phyloP scores from a whole-genome alignment of 2,888 invertebrate species.

The Rapana venosa region DNA sequence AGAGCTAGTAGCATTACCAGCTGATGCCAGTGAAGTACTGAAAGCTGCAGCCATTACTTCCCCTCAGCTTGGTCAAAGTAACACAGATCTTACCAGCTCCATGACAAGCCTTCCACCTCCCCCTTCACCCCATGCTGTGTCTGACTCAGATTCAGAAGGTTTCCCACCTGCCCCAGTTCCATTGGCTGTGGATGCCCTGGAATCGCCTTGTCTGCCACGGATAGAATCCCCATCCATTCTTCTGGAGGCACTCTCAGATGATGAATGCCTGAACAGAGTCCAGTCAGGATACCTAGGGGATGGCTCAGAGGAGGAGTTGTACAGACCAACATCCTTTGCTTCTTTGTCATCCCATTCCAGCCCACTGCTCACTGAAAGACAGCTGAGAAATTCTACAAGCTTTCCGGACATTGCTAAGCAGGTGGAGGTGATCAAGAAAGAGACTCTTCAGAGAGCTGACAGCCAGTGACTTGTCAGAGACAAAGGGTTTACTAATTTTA shows the following conservation, averaged over 20 bases:
- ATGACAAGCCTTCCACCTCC: background rate
- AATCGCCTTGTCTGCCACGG: background rate
- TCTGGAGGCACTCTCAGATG: background rate
- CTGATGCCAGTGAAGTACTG: background rate
- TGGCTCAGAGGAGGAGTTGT: background rate
- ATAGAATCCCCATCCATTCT: background rate
- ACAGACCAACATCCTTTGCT: background rate
- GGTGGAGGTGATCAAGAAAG: conserved; percentile 9
- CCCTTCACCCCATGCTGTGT: conserved; percentile 3
- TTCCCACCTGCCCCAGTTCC: background rate
- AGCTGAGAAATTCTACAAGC: conserved; percentile 30
- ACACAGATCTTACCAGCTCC: background rate
- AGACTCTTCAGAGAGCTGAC: conserved; percentile 10
- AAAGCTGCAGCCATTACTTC: background rate
- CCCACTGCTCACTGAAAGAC: background rate
- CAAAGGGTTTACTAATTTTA: background rate
- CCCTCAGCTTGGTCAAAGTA: background rate
- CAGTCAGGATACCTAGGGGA: background rate
- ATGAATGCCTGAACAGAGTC: background rate
- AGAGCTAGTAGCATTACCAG: background rate
- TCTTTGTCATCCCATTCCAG: conserved; percentile 12
- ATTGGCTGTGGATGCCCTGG: background rate
- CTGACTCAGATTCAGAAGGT: background rate
- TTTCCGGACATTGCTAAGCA: background rate
- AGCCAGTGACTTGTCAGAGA: conserved; percentile 1